phyloP scores from a whole-genome alignment of 2,888 invertebrate species.

The Drosophila demipolita region DNA sequence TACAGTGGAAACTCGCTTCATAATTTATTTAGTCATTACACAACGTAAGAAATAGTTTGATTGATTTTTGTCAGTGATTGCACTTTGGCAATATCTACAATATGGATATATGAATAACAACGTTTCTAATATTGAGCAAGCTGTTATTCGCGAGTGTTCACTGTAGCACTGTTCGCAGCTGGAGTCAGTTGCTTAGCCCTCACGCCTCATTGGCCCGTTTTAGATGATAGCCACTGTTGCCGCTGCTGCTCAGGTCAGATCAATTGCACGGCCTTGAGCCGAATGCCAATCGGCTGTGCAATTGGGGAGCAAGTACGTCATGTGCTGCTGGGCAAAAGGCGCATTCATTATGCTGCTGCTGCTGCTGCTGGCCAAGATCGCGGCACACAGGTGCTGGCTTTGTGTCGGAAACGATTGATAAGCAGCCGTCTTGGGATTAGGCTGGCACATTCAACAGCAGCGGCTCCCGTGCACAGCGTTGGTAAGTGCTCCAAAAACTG shows the following conservation, averaged over 20 bases:
- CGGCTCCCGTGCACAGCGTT: constrained; percentile 63
- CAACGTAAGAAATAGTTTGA: background rate
- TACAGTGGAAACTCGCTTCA: constrained; percentile 1
- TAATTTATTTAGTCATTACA: background rate
- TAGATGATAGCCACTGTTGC: constrained; percentile 10
- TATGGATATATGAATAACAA: background rate
- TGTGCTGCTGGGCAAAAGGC: constrained; percentile 27
- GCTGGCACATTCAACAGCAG: constrained; percentile 46
- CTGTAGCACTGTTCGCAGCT: background rate
- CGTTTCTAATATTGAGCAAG: too few species aligned
- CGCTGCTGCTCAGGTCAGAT: constrained; percentile 8
- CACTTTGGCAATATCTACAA: background rate
- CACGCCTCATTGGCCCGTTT: constrained; percentile 49
- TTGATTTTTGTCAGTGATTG: background rate
- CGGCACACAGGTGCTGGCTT: constrained; percentile 38
- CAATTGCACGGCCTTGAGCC: constrained; percentile 52
- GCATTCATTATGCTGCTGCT: constrained; percentile 20
- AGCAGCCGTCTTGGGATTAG: constrained; percentile 44
- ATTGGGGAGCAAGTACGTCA: constrained; percentile 52
- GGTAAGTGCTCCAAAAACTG: constrained; percentile 55
- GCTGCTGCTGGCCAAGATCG: constrained; percentile 28
- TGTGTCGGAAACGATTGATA: constrained; percentile 62
- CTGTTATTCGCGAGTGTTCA: background rate
- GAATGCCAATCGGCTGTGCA: constrained; percentile 38
- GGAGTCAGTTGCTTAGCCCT: constrained; percentile 18